Evolutionary conservation across 1,140 invertebrate genomes (phyloP).

Genomic region (Piezodorus guildinii): DNA sequence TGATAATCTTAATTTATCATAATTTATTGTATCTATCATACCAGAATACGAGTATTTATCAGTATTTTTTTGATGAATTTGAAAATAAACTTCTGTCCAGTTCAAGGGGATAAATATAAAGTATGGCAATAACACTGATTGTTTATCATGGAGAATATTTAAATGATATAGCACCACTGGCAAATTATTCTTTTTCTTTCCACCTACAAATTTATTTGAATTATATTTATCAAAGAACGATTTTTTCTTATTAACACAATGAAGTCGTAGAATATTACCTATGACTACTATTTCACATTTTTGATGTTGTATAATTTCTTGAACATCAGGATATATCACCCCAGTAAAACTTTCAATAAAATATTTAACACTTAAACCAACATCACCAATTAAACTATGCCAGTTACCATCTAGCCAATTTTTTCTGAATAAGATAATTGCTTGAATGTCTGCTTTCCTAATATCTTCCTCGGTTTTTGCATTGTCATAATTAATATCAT

Average conservation of each 20-base stretch:
- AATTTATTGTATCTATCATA: no score
- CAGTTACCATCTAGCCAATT: conserved; percentile 18
- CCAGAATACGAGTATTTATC: no score
- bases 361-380: conserved; percentile 21
- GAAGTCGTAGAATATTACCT: background rate
- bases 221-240: background rate
- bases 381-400: conserved; percentile 21
- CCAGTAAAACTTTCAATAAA: conserved; percentile 18
- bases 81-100: background rate
- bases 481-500: conserved; percentile 21
- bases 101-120: background rate
- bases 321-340: conserved; percentile 11
- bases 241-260: background rate
- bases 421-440: conserved; percentile 15
- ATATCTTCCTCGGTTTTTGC: conserved; percentile 13
- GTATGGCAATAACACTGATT: background rate
- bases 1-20: no score
- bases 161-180: background rate
- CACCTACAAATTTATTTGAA: background rate
- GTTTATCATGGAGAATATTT: background rate
- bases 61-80: background rate
- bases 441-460: conserved; percentile 13
- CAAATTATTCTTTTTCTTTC: background rate
- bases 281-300: background rate
- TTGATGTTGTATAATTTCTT: background rate